Evolutionary conservation across 2,888 invertebrate species (phyloP).

Genomic region (Invenusta paracnida): DNA sequence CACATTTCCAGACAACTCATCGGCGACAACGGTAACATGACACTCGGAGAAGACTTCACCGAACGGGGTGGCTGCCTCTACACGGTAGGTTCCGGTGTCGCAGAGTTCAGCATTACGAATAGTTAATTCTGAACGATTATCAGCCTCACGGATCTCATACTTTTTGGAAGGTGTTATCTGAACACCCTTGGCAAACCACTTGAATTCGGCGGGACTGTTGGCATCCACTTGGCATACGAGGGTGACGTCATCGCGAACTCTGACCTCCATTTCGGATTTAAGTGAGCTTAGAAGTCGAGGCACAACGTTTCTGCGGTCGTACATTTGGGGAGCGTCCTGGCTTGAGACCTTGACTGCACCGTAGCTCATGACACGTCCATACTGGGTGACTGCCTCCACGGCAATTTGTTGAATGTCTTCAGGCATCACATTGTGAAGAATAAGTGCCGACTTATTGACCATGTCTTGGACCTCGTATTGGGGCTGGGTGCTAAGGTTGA

Average conservation of each 20-base stretch:
- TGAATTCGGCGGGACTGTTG: conserved; percentile 55
- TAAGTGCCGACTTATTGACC: conserved; percentile 5
- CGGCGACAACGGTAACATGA: conserved; percentile 52
- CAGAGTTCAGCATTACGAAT: conserved; percentile 20
- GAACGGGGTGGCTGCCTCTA: conserved; percentile 29
- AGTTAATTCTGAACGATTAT: conserved; percentile 21
- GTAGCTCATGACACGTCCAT: not conserved
- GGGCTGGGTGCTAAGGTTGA: not conserved
- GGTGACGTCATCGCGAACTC: not conserved
- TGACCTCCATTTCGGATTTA: not conserved
- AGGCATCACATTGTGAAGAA: conserved; percentile 24
- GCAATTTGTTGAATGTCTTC: conserved; percentile 7
- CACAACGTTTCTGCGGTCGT: not conserved
- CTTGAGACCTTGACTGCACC: not conserved
- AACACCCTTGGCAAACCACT: conserved; percentile 65
- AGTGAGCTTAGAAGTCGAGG: not conserved
- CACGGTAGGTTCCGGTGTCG: conserved; percentile 28
- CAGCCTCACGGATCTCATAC: conserved; percentile 73
- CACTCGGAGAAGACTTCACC: conserved; percentile 34
- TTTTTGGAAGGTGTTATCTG: conserved; percentile 66
- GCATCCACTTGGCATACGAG: conserved; percentile 54
- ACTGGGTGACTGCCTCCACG: not conserved
- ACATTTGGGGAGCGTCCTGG: not conserved
- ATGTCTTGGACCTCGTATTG: not conserved
- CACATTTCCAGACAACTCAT: conserved; percentile 42